These are phyloP conservation scores for Grapholita molesta DNA, from an alignment of 1,140 invertebrate species.

Conservation along the genomic window DNA sequence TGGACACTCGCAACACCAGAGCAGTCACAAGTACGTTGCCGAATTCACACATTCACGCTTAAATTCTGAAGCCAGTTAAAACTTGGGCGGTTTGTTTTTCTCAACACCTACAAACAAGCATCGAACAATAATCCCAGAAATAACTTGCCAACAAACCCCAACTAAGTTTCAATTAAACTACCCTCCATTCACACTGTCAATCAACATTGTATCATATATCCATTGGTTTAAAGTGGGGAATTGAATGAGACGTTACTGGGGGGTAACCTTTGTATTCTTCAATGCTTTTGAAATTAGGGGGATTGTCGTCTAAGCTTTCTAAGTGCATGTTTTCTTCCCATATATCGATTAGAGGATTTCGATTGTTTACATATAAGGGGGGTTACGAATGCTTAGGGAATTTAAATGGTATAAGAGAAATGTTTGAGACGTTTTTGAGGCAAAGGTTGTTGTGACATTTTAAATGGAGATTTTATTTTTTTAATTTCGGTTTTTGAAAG, in stretches of 20 bases:
- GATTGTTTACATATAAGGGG: not conserved
- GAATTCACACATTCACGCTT: no score
- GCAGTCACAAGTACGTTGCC: no score
- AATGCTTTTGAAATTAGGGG: constrained; percentile 8
- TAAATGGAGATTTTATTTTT: no score
- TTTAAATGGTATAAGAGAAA: no score
- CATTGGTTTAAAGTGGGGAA: not conserved
- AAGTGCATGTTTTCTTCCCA: not conserved
- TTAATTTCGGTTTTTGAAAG: no score
- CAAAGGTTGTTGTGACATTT: not conserved
- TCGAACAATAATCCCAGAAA: constrained; percentile 56
- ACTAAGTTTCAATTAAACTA: constrained; percentile 62
- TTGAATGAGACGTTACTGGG: not conserved
- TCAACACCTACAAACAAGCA: not conserved
- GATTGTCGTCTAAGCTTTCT: not conserved
- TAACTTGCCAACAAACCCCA: constrained; percentile 43
- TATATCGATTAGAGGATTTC: not conserved
- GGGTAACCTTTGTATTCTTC: not conserved
- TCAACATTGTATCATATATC: not conserved
- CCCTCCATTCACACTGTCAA: constrained; percentile 8
- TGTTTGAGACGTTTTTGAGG: no score
- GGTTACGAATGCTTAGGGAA: not conserved
- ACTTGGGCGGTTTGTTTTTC: not conserved
- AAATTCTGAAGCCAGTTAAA: not conserved
- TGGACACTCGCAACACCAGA: no score